Evolutionary conservation across 2,113 vertebrate species (phyloP).

Genomic region (Vombatus ursinus): DNA sequence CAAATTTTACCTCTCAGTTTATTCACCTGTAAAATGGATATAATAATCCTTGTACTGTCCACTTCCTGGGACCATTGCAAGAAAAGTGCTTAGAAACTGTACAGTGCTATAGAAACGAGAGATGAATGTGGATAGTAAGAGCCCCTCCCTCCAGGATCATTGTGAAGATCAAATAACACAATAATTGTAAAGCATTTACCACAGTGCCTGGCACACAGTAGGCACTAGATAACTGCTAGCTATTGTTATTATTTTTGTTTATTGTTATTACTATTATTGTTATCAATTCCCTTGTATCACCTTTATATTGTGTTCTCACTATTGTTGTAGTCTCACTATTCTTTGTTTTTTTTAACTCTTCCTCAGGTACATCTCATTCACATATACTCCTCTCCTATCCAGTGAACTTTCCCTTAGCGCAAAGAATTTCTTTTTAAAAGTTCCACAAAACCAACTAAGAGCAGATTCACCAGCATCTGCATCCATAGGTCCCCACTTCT

Average conservation of each 20-base stretch:
- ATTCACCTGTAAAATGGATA: neutral
- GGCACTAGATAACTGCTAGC: too few species aligned
- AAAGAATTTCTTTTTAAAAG: too few species aligned
- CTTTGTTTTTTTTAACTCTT: too few species aligned
- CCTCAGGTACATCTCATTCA: neutral
- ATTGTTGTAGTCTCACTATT: too few species aligned
- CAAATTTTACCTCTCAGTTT: neutral
- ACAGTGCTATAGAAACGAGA: neutral
- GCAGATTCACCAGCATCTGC: too few species aligned
- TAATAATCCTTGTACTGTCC: neutral
- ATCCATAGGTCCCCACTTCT: neutral
- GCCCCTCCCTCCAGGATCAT: neutral
- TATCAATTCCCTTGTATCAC: too few species aligned
- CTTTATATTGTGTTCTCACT: neutral
- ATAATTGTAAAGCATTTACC: neutral
- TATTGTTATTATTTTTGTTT: neutral
- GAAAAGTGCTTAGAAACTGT: neutral
- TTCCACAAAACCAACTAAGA: too few species aligned
- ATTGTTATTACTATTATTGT: too few species aligned
- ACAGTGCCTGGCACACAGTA: neutral
- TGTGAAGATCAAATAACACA: neutral
- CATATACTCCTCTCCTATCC: neutral
- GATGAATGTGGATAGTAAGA: neutral
- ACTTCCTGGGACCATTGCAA: neutral
- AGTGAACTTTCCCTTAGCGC: neutral